A percentile compares a stretch with the other conserved stretches of the same genome.
Evolutionary conservation across 2,888 invertebrate genomes (phyloP).

Genomic region (Agonum fuliginosum): DNA sequence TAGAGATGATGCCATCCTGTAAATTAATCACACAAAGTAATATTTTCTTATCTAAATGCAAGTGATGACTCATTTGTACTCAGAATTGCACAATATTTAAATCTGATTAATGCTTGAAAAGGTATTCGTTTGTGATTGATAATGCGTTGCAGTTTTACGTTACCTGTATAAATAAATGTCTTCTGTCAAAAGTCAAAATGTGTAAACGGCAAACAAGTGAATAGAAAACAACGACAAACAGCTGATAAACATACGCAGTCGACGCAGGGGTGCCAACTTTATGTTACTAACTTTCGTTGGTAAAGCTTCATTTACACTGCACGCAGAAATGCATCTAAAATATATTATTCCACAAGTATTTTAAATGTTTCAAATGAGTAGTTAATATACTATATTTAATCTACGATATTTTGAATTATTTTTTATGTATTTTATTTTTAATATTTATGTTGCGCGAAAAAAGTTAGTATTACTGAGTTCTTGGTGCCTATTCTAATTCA

Average conservation of each 20-base stretch:
- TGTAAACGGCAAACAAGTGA: not conserved
- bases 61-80: not conserved
- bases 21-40: not conserved
- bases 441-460: too few relatives aligned
- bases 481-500: too few relatives aligned
- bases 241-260: not conserved
- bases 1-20: constrained; percentile 58
- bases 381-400: too few relatives aligned
- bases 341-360: too few relatives aligned
- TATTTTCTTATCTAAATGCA: constrained; percentile 7
- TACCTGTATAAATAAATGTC: not conserved
- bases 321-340: too few relatives aligned
- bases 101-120: not conserved
- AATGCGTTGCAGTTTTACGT: not conserved
- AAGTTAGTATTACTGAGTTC: too few relatives aligned
- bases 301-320: not conserved
- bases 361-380: too few relatives aligned
- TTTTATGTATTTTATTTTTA: too few relatives aligned
- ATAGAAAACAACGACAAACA: not conserved
- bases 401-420: too few relatives aligned
- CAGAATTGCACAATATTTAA: constrained; percentile 16
- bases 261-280: not conserved
- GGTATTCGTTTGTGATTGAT: not conserved
- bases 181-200: not conserved
- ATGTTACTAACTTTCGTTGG: not conserved